These are phyloP conservation scores for Diloba caeruleocephala DNA, from an alignment of 2,888 invertebrate genomes.

Conservation along the genomic window DNA sequence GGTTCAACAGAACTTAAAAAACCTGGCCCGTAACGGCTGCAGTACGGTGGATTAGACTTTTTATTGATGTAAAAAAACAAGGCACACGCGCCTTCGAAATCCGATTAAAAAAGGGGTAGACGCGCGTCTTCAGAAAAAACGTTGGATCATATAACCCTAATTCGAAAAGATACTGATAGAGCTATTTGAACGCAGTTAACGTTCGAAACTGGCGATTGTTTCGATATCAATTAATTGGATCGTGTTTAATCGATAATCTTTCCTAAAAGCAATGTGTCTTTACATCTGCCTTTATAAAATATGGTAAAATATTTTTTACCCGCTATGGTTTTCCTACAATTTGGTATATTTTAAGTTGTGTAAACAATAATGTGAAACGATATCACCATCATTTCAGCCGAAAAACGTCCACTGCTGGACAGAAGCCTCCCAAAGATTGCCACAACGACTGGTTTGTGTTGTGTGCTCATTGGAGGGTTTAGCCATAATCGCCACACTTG, in stretches of 20 bases:
- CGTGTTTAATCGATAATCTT: conserved; percentile 87
- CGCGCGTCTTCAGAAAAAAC: conserved; percentile 77
- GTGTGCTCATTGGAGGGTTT: no score
- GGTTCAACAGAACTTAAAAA: conserved; percentile 74
- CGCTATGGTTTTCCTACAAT: conserved; percentile 21
- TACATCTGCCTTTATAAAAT: conserved; percentile 79
- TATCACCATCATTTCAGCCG: no score
- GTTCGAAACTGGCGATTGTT: conserved; percentile 80
- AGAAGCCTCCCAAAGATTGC: no score
- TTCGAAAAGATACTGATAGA: conserved; percentile 84
- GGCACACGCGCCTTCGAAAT: conserved; percentile 82
- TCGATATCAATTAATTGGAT: conserved; percentile 88
- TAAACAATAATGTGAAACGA: not conserved
- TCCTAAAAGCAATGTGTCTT: conserved; percentile 77
- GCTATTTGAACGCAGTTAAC: conserved; percentile 83
- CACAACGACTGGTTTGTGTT: no score
- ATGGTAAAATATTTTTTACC: conserved; percentile 51
- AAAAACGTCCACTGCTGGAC: no score
- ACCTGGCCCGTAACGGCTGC: conserved; percentile 84
- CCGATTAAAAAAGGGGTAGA: conserved; percentile 88
- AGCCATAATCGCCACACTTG: no score
- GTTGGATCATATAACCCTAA: conserved; percentile 81
- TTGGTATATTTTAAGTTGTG: conserved; percentile 17
- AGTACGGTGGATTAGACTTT: conserved; percentile 84
- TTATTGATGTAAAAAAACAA: conserved; percentile 76